A percentile compares a stretch with the other conserved stretches of the same genome.
Evolutionary conservation across 2,113 vertebrate species (phyloP).

Genomic region (Leucosticte australis): DNA sequence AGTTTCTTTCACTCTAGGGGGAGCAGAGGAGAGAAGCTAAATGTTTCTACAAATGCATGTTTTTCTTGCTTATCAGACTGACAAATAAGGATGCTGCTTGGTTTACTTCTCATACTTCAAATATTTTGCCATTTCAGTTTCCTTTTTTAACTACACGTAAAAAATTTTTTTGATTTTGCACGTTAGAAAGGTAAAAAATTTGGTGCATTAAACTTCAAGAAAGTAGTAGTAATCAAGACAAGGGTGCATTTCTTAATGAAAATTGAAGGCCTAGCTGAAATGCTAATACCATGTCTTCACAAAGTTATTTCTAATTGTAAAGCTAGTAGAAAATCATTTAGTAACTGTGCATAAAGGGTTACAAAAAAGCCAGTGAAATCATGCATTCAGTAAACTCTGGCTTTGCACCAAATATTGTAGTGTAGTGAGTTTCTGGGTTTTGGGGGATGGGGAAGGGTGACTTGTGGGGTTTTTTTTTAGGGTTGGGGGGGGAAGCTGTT

Average conservation of each 20-base stretch:
- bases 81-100: not conserved
- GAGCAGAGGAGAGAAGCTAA: not conserved
- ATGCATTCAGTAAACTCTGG: not conserved
- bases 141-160: not conserved
- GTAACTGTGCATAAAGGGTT: not conserved
- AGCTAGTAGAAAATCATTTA: not conserved
- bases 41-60: not conserved
- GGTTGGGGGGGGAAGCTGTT: accelerated
- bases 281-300: not conserved
- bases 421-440: not conserved
- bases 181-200: not conserved
- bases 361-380: not conserved
- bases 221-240: not conserved
- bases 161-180: not conserved
- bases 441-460: not conserved
- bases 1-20: not conserved
- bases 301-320: not conserved
- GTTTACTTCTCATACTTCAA: not conserved
- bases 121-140: not conserved
- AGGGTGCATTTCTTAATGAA: not conserved
- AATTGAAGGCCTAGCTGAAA: not conserved
- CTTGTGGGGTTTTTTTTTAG: not conserved
- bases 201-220: not conserved
- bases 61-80: not conserved
- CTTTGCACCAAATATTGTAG: not conserved